Percentiles rank a stretch among this genome's conserved stretches.
Conservation (phyloP, 2,888 invertebrate species). For the Chymomyza amoena region DNA sequence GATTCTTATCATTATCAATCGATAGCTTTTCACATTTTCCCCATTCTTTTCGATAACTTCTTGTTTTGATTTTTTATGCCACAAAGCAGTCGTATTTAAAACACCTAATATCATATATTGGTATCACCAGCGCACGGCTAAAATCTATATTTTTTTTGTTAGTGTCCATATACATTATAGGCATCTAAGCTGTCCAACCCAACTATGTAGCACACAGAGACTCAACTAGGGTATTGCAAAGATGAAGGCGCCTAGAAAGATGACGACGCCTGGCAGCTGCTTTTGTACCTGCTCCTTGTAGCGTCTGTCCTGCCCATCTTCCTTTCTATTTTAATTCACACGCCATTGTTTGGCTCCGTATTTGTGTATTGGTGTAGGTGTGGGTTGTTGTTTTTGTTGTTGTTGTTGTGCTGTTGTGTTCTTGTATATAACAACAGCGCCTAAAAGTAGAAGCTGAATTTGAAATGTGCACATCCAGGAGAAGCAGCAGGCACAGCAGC, state of each 20-base stretch:
- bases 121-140: too few species aligned
- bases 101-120: too few species aligned
- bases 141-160: too few species aligned
- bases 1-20: too few species aligned
- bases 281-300: not conserved
- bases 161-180: too few species aligned
- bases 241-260: slow-evolving; percentile 57
- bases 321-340: slow-evolving; percentile 71
- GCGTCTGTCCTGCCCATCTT: slow-evolving; percentile 20
- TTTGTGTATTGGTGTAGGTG: slow-evolving; percentile 15
- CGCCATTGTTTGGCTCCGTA: slow-evolving; percentile 58
- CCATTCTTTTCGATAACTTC: too few species aligned
- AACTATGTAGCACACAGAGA: too few species aligned
- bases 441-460: slow-evolving; percentile 72
- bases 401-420: slow-evolving; percentile 32
- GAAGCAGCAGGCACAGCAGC: slow-evolving; percentile 30
- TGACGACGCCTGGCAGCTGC: slow-evolving; percentile 39
- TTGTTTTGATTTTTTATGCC: too few species aligned
- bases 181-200: too few species aligned
- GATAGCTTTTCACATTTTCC: too few species aligned
- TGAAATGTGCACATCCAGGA: slow-evolving; percentile 56
- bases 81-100: too few species aligned
- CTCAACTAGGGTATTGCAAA: not conserved
- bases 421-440: slow-evolving; percentile 34
- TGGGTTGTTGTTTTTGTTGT: slow-evolving; percentile 13